Percentiles rank a stretch among this genome's conserved stretches.
Conservation (phyloP, 2,797 vertebrate genomes). For the Dermochelys coriacea region DNA sequence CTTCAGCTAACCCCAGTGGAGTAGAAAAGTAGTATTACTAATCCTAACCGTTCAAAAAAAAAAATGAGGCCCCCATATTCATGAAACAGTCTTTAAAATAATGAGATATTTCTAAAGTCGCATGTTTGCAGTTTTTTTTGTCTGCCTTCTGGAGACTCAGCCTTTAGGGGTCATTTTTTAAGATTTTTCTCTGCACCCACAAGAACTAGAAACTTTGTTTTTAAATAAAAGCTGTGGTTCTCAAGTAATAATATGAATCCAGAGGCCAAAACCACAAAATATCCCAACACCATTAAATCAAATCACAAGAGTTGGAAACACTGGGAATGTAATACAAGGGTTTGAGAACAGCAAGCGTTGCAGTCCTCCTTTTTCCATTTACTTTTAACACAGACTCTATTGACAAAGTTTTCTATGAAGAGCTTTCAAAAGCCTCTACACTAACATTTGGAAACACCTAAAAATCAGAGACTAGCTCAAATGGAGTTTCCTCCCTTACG, state of each 20-base stretch:
- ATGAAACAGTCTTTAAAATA: not conserved
- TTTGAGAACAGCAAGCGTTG: not conserved
- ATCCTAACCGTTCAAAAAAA: not conserved
- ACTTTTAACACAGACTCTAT: not conserved
- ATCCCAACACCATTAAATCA: not conserved
- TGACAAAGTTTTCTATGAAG: not conserved
- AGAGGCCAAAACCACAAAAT: not conserved
- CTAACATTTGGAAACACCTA: not conserved
- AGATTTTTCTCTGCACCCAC: too few relatives aligned
- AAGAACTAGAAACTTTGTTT: not conserved
- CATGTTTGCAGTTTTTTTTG: not conserved
- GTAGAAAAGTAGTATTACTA: fast-evolving
- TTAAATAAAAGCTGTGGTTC: not conserved
- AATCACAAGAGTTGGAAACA: not conserved
- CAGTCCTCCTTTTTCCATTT: not conserved
- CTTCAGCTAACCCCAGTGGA: not conserved
- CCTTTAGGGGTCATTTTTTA: not conserved
- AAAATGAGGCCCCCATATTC: not conserved
- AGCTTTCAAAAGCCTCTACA: not conserved
- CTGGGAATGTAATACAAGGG: not conserved
- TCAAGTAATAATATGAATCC: not conserved
- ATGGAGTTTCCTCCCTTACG: not conserved
- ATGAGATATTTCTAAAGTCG: not conserved
- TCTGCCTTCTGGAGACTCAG: not conserved
- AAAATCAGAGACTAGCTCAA: not conserved